These are phyloP conservation scores for Drosophila ironensis DNA, from an alignment of 1,140 invertebrate genomes.

Conservation along the genomic window DNA sequence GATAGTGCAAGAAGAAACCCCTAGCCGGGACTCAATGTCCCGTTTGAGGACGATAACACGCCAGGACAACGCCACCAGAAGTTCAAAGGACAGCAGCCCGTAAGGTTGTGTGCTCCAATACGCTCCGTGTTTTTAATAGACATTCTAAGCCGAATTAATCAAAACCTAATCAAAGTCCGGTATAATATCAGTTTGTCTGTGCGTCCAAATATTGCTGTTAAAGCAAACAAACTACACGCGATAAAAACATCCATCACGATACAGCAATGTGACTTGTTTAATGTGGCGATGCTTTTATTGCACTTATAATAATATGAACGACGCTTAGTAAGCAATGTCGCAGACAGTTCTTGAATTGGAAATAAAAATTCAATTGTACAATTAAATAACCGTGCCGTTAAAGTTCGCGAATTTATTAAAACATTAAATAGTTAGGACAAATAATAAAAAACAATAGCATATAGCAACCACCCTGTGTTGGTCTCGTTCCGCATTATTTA, in stretches of 20 bases:
- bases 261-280: too few species aligned
- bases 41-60: slow-evolving; percentile 74
- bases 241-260: too few species aligned
- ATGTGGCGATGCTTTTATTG: too few species aligned
- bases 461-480: too few species aligned
- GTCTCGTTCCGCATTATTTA: slow-evolving; percentile 47
- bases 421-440: background rate
- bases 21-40: slow-evolving; percentile 52
- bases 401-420: background rate
- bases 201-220: background rate
- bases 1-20: slow-evolving; percentile 64
- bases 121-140: slow-evolving; percentile 28
- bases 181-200: background rate
- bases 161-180: background rate
- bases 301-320: too few species aligned
- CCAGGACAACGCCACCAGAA: slow-evolving; percentile 65
- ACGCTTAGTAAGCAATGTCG: too few species aligned
- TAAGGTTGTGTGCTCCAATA: slow-evolving; percentile 54
- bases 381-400: background rate
- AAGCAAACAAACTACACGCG: background rate
- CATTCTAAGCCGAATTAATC: slow-evolving; percentile 1
- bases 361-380: background rate
- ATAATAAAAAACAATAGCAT: background rate
- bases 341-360: too few species aligned
- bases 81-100: slow-evolving; percentile 76